Percentiles rank a stretch among this genome's conserved stretches.
These are phyloP conservation scores for Mycetomoellerius zeteki DNA, from an alignment of 1,140 invertebrate genomes.

Conservation along the genomic window DNA sequence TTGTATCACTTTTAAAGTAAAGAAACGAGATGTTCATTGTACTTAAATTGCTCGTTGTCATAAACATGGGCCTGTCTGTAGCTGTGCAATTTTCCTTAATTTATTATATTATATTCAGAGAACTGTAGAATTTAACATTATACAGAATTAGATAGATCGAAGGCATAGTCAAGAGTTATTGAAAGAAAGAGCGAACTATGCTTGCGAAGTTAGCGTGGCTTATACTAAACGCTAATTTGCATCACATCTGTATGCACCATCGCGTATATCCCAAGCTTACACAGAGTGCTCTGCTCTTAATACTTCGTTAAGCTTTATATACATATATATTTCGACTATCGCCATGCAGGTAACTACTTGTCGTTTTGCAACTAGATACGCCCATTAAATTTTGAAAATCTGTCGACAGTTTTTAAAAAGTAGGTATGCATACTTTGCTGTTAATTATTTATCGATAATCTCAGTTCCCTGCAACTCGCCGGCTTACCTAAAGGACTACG, in stretches of 20 bases:
- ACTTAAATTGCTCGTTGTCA: no score
- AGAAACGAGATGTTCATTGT: no score
- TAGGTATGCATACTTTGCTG: neutral
- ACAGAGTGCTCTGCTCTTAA: constrained; percentile 83
- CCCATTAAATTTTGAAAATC: constrained; percentile 27
- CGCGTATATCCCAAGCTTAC: constrained; percentile 83
- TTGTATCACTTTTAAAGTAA: no score
- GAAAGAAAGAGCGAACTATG: constrained; percentile 31
- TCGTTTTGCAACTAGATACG: constrained; percentile 22
- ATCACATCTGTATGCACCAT: constrained; percentile 84
- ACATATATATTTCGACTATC: constrained; percentile 69
- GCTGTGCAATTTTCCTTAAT: no score
- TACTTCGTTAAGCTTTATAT: constrained; percentile 82
- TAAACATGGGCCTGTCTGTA: no score
- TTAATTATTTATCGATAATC: no score
- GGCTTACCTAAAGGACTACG: no score
- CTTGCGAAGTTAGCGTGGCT: constrained; percentile 76
- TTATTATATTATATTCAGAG: no score
- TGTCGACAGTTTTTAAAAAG: no score
- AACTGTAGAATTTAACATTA: constrained; percentile 57
- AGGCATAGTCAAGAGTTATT: constrained; percentile 56
- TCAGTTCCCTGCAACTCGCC: no score
- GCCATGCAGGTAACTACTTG: neutral
- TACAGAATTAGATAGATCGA: constrained; percentile 63
- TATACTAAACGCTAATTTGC: constrained; percentile 85